Base-by-base conservation (phyloP, 2,113 vertebrate genomes). In the Aramus guarauna region DNA sequence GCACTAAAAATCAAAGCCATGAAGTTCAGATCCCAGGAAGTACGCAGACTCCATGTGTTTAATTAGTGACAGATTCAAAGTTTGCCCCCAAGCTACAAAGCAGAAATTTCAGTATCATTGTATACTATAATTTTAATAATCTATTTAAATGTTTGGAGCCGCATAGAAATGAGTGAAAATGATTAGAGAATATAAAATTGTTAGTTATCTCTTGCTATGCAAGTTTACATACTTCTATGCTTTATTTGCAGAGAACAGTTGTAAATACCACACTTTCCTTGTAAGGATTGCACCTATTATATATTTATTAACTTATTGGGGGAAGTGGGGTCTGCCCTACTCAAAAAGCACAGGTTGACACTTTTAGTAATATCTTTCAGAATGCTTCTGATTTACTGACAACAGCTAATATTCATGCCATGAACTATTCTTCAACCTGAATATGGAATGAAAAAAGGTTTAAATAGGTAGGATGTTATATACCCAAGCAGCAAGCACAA, bases 201-300 rank as follows among this genome's bases (percentile, higher is more conserved):
- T 23, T 56, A 6, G 36, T 32, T 79, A 16, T 43, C 48, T 63
- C 55, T 66, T 34, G 18, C 29, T 87, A 4, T n/a, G 14, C 50
- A 86, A 89, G 7, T 37, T 83, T 32, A 56, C 16, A 50, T 48
- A 34, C 9, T 67, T 63, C 45, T 22, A 5, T 39, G 14, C 43
- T 92, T 96, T 89, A 81, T 97, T 97, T 96, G 85, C 81, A 95
- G 75, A 92, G 16, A 95, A 63, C 9, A 91, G n/a, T 30, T 79
- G n/a, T 18, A 92, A 92, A 77, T 87, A 88, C 59, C 89, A 79
- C 74, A 39, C 41, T 32, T 88, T 88, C 74, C 63, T 19, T 62
- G 15, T 67, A 94, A 95, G 29, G 20, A 85, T 48, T 85, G 47
- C 29, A 91, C 30, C 26, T 55, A 26, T 88, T 95, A 27, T n/a